Evolutionary conservation across 2,888 invertebrate species (phyloP).

Genomic region (Rhagonycha lutea): DNA sequence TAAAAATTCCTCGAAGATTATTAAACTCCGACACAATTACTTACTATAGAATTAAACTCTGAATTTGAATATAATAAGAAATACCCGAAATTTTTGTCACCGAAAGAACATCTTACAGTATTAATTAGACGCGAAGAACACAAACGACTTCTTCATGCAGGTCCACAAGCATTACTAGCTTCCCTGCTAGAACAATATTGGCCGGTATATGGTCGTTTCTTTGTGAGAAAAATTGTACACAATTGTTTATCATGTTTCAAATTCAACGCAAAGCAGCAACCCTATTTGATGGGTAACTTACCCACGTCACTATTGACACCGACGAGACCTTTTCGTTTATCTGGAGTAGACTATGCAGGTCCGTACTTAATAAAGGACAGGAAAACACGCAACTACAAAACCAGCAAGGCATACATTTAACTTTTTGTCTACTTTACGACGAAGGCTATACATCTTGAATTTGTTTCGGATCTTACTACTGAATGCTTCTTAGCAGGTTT

Average conservation of each 20-base stretch:
- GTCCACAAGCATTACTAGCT: background rate
- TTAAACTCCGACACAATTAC: no score
- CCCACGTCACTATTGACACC: background rate
- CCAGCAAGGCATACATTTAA: conserved; percentile 28
- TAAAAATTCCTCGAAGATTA: background rate
- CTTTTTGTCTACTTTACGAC: conserved; percentile 35
- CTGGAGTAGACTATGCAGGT: no score
- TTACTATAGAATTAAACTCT: no score
- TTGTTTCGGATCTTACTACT: conserved; percentile 30
- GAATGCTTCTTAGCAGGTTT: background rate
- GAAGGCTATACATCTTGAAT: conserved; percentile 39
- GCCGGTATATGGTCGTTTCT: no score
- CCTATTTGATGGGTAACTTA: background rate
- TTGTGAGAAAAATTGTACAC: no score
- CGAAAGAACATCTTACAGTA: background rate
- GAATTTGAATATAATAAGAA: background rate
- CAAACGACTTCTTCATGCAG: background rate
- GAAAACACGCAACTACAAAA: conserved; percentile 27
- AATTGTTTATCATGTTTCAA: no score
- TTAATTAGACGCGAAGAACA: background rate
- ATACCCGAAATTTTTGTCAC: conserved; percentile 8
- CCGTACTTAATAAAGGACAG: conserved; percentile 30
- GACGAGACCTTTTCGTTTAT: background rate
- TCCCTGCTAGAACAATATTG: background rate
- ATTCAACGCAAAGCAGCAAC: background rate